Percentiles rank a stretch among this genome's conserved stretches.
phyloP scores from a whole-genome alignment of 2,113 vertebrate genomes.

The Ciconia boyciana region DNA sequence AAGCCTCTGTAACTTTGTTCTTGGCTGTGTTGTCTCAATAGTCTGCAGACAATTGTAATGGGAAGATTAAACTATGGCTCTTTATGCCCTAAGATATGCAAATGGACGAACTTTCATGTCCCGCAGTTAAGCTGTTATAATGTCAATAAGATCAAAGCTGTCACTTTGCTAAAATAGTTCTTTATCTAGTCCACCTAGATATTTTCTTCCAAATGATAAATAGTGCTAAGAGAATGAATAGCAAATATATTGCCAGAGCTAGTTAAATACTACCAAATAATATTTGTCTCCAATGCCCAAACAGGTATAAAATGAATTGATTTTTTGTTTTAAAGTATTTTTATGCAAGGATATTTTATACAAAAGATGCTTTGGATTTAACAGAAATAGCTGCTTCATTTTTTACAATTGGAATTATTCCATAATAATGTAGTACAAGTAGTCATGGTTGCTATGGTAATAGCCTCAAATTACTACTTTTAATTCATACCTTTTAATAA shows the following conservation, averaged over 20 bases:
- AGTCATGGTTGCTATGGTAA: neutral
- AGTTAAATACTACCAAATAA: neutral
- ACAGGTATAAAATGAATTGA: neutral
- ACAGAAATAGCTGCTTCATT: neutral
- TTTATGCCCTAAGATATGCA: neutral
- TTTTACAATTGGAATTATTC: neutral
- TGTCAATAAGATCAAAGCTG: neutral
- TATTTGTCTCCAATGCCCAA: fast-evolving
- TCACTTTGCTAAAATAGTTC: neutral
- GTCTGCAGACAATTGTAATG: neutral
- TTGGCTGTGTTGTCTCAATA: neutral
- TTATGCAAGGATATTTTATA: neutral
- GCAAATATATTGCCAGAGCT: neutral
- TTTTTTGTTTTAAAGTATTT: neutral
- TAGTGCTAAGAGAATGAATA: neutral
- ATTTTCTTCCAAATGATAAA: neutral
- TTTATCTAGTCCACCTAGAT: neutral
- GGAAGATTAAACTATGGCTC: neutral
- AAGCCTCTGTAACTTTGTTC: neutral
- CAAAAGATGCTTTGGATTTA: neutral
- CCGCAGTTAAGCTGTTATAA: neutral
- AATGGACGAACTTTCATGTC: neutral
- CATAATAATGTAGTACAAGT: neutral
- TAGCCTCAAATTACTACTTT: neutral
- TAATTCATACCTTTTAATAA: neutral